Evolutionary conservation across 92 coral and sea anemone species (phyloP), one percentile per base, ranked within the genome.

Genomic region (Virgularia gustaviana): DNA sequence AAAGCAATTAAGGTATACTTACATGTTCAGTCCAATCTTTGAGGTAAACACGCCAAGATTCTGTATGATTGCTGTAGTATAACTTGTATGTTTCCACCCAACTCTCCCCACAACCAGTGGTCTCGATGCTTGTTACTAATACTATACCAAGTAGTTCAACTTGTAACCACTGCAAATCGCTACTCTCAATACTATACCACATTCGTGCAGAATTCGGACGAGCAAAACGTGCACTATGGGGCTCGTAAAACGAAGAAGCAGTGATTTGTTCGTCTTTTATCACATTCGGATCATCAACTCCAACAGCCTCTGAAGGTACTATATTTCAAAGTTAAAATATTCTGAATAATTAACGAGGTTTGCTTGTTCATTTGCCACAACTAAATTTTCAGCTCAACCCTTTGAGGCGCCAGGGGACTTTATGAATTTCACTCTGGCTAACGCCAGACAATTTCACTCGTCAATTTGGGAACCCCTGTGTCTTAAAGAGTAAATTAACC

Each of bases 221-320:
- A 25, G 72, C 72, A 22, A 20, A 36, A 44, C 72, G 72, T 10
- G 72, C 72, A 22, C n/a, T 31, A 24, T 38, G 32, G 22, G 70
- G 51, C 4, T 33, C 49, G n/a, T 2, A 1, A 42, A 7, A 25
- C 24, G 30, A 37, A 49, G 70, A 65, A 25, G 72, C 72, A 39
- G 72, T 65, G 31, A 65, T 65, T 65, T 65, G 72, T 11, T 19
- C 35, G 19, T 65, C 72, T 43, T 65, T 65, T 2, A 65, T 65
- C 36, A 65, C 27, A 16, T 32, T 42, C 7, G 72, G 34, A 32
- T 22, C 31, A 35, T 41, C 72, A 9, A 65, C 44, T 24, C 72
- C 72, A 11, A 65, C 72, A 2, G 72, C 31, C 20, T 65, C 72
- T 2, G 72, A 65, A 3, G 72, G 72, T 1, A 65, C 72, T 65